Evolutionary conservation across 2,888 invertebrate species (phyloP).

Genomic region (Tortrix viridana): DNA sequence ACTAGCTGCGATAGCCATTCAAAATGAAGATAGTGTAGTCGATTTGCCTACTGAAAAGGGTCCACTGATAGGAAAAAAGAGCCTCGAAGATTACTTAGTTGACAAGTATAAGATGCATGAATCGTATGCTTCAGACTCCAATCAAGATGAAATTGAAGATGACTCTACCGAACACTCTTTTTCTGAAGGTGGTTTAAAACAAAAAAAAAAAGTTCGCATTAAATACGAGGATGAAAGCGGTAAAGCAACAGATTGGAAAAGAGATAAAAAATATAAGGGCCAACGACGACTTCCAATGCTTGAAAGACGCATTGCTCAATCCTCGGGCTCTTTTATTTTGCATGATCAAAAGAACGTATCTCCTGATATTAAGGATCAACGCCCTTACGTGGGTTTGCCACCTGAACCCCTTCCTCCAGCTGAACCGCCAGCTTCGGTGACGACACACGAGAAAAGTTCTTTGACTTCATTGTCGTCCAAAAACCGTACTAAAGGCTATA

Average conservation of each 20-base stretch:
- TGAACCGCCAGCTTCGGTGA: no score
- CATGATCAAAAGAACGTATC: not conserved
- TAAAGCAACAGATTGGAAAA: not conserved
- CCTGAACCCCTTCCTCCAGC: no score
- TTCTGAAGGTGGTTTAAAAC: not conserved
- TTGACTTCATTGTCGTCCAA: not conserved
- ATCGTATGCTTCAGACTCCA: not conserved
- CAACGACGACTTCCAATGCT: not conserved
- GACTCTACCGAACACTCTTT: not conserved
- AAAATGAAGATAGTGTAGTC: not conserved
- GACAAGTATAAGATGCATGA: constrained; percentile 23
- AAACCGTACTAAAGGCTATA: not conserved
- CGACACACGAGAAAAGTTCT: no score
- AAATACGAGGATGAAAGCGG: not conserved
- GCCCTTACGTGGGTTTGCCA: no score
- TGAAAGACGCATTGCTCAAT: not conserved
- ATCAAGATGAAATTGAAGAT: not conserved
- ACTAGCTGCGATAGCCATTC: constrained; percentile 1
- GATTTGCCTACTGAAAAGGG: not conserved
- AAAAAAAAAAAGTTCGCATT: not conserved
- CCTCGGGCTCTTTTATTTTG: not conserved
- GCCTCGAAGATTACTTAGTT: constrained; percentile 25
- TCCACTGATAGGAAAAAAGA: not conserved
- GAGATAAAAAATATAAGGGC: not conserved
- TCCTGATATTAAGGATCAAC: no score